These are phyloP conservation scores for Mantis religiosa DNA, from an alignment of 2,888 invertebrate genomes.

Conservation along the genomic window DNA sequence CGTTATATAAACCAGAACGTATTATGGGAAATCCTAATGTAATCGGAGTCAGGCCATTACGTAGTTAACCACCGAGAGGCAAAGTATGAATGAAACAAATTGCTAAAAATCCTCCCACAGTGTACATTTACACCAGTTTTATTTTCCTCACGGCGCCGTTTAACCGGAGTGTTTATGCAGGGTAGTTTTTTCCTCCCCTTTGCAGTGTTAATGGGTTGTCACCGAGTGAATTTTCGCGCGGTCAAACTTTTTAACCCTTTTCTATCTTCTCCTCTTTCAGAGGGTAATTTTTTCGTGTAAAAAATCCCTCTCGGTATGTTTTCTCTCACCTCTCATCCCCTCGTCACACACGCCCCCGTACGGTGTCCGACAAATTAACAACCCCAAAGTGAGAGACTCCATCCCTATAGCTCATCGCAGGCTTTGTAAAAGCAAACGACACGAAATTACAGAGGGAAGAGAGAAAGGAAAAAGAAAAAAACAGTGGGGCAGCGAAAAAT, in stretches of 20 bases:
- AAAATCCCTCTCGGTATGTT: not conserved
- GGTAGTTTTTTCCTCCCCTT: not conserved
- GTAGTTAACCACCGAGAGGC: not conserved
- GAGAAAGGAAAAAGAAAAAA: not conserved
- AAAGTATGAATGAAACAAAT: not conserved
- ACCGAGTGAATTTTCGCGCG: constrained; percentile 17
- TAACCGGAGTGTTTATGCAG: not conserved
- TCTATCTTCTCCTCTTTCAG: not conserved
- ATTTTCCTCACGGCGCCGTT: not conserved
- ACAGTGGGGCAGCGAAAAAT: not conserved
- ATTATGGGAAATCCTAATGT: too few species aligned
- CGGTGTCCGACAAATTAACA: constrained; percentile 21
- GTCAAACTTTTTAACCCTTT: constrained; percentile 14
- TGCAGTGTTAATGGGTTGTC: constrained; percentile 13
- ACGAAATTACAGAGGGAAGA: not conserved
- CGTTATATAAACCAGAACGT: too few species aligned
- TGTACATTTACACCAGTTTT: not conserved
- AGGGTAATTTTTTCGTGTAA: not conserved
- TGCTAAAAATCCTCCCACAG: not conserved
- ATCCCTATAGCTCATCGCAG: constrained; percentile 19
- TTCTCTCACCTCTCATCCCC: constrained; percentile 5
- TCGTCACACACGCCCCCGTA: not conserved
- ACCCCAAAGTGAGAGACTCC: constrained; percentile 9
- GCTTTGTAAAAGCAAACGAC: not conserved
- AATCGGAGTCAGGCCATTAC: too few species aligned